Evolutionary conservation across 2,888 invertebrate species (phyloP), one percentile per base, ranked within the genome.

Genomic region (Diplolepis rosae): DNA sequence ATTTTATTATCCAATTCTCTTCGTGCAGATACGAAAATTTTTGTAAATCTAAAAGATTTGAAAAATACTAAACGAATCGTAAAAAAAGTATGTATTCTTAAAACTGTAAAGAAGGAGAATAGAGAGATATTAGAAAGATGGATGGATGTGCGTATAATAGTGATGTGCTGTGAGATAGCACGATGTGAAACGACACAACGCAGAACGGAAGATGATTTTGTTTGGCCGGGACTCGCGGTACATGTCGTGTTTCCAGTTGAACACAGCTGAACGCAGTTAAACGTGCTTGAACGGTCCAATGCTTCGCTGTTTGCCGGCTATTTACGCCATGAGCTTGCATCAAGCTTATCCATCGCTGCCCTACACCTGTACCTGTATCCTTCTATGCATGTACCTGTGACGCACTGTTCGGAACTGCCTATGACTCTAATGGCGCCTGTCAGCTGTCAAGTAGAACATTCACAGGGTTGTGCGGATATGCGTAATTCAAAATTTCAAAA

Each of bases 261-360:
- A n/a, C n/a, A n/a, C n/a, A n/a, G n/a, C n/a, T n/a, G n/a, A n/a
- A n/a, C n/a, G n/a, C n/a, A n/a, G n/a, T n/a, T n/a, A n/a, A n/a
- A n/a, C n/a, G n/a, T n/a, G n/a, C n/a, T n/a, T 82, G 83, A 84
- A 83, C 82, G 82, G 80, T 81, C 75, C 78, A 75, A 61, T 80
- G 82, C 78, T 56, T 74, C 76, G 77, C 74, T 81, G 81, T 81
- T 82, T 82, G 81, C 77, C 81, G 77, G 80, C 82, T 80, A 83
- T 83, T 82, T 82, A 82, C 78, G 77, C 73, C 72, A 72, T 70
- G 74, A 70, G 72, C 72, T 71, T 51, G 72, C 71, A 51, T 30
- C 72, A 73, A 73, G 72, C 75, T 76, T 70, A 73, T 69, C 73
- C 78, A 61, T 74, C 72, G 71, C 69, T 69, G 68, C 70, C 50